A percentile compares a stretch with the other conserved stretches of the same genome.
Conservation (phyloP, 2,888 invertebrate genomes). For the Stenichneumon culpator region DNA sequence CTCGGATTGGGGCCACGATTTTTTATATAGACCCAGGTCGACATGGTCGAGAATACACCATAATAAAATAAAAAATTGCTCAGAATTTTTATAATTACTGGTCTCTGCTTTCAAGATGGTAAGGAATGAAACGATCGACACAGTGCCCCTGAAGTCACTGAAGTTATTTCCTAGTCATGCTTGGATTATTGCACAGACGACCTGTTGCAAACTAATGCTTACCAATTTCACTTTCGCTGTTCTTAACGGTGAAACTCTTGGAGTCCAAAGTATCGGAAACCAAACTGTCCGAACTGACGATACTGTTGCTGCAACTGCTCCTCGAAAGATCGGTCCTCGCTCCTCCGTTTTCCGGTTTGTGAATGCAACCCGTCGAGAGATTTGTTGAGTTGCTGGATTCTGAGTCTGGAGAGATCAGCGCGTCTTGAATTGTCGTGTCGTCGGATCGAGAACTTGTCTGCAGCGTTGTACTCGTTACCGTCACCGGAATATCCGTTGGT, state of each 20-base stretch:
- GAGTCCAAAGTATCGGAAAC: conserved; percentile 80
- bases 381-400: conserved; percentile 78
- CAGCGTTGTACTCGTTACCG: conserved; percentile 78
- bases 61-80: too few relatives aligned
- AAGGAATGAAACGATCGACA: background rate
- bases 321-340: conserved; percentile 67
- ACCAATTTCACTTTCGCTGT: conserved; percentile 83
- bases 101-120: too few relatives aligned
- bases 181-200: background rate
- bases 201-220: conserved; percentile 52
- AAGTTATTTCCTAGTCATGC: background rate
- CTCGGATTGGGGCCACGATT: too few relatives aligned
- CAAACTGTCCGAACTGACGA: conserved; percentile 80
- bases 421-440: conserved; percentile 81
- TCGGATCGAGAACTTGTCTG: conserved; percentile 82
- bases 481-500: conserved; percentile 78
- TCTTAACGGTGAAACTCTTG: conserved; percentile 77
- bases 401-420: conserved; percentile 81
- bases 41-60: too few relatives aligned
- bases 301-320: conserved; percentile 81
- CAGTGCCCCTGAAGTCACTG: background rate
- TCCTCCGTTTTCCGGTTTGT: conserved; percentile 68
- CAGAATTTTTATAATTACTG: background rate
- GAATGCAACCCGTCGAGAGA: conserved; percentile 71
- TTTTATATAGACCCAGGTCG: too few relatives aligned